These are phyloP conservation scores for Patiria pectinifera DNA, from an alignment of 53 echinoderm and acorn worm genomes.

Conservation along the genomic window DNA sequence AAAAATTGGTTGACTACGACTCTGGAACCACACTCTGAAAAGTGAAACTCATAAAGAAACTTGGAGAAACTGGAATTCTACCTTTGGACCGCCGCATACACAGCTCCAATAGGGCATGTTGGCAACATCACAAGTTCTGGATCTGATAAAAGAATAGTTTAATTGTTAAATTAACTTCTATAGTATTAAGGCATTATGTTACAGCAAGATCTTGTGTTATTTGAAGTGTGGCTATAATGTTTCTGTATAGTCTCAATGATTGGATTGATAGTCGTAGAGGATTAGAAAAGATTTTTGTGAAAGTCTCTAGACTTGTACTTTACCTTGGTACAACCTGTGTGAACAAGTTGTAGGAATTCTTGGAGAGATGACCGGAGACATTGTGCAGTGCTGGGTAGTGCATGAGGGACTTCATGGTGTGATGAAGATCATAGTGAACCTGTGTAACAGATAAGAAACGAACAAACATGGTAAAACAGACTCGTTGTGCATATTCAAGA, in stretches of 20 bases:
- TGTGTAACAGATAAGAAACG: slow-evolving; percentile 3
- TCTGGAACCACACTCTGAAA: no score
- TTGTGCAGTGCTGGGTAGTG: slow-evolving; percentile 76
- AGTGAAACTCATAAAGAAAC: no score
- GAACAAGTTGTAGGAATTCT: slow-evolving; percentile 77
- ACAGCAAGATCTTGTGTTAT: no score
- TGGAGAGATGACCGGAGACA: slow-evolving; percentile 73
- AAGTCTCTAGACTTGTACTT: neutral
- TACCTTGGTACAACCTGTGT: slow-evolving; percentile 79
- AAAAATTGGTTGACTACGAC: no score
- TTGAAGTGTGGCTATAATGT: no score
- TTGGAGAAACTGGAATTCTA: neutral
- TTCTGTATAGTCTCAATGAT: no score
- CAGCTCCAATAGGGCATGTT: slow-evolving; percentile 83
- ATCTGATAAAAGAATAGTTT: slow-evolving; percentile 37
- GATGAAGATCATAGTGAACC: slow-evolving; percentile 87
- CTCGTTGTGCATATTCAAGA: no score
- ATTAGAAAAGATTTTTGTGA: neutral
- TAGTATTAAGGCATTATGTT: no score
- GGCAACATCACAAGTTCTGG: slow-evolving; percentile 70
- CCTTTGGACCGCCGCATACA: slow-evolving; percentile 83
- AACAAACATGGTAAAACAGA: no score
- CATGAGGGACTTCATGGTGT: slow-evolving; percentile 89
- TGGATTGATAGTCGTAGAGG: no score
- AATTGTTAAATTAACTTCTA: no score